These are phyloP conservation scores for Aphidius colemani DNA, from an alignment of 2,888 invertebrate species.

Conservation along the genomic window DNA sequence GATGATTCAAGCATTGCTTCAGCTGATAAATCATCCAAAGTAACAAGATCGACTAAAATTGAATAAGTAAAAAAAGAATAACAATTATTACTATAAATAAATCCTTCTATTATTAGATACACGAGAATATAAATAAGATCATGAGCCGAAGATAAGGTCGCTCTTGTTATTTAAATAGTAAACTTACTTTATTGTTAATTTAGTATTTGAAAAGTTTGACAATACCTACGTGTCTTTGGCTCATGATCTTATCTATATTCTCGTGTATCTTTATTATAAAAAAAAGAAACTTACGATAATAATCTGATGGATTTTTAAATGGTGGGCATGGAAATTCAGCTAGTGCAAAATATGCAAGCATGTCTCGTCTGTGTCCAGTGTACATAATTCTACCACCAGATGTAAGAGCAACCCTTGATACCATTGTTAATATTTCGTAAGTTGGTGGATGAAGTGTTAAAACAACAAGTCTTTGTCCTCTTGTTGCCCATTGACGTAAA, in stretches of 20 bases:
- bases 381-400: conserved; percentile 92
- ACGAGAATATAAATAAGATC: too few species aligned
- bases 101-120: too few species aligned
- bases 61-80: not conserved
- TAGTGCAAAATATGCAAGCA: conserved; percentile 87
- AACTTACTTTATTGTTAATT: too few species aligned
- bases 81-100: not conserved
- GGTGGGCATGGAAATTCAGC: conserved; percentile 94
- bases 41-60: conserved; percentile 85
- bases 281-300: conserved; percentile 76
- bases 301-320: conserved; percentile 95
- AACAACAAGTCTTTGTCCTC: conserved; percentile 76
- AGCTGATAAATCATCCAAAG: conserved; percentile 88
- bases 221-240: too few species aligned
- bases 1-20: conserved; percentile 95
- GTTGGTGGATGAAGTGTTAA: conserved; percentile 93
- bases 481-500: conserved; percentile 86
- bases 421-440: conserved; percentile 94
- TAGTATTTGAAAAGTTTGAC: too few species aligned
- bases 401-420: conserved; percentile 81
- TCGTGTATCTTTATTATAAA: too few species aligned
- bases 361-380: conserved; percentile 84
- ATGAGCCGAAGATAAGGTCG: too few species aligned
- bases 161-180: too few species aligned
- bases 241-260: too few species aligned